Evolutionary conservation across 2,113 vertebrate genomes (phyloP).

Genomic region (Odocoileus hemionus): DNA sequence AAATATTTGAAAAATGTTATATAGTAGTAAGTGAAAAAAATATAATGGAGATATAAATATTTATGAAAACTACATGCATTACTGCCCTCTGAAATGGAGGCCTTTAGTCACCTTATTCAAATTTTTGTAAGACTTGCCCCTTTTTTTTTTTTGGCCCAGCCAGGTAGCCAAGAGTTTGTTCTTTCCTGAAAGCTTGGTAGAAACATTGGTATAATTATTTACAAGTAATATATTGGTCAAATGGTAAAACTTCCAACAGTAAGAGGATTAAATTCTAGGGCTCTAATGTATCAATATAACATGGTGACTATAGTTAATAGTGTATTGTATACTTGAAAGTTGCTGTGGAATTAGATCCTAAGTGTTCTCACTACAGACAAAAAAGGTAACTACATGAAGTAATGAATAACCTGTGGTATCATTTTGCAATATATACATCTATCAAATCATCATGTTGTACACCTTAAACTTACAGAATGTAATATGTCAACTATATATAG

Average conservation of each 20-base stretch:
- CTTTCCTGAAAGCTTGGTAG: neutral
- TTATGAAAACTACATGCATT: neutral
- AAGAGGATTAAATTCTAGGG: neutral
- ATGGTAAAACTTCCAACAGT: neutral
- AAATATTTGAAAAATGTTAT: neutral
- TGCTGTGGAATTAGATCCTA: neutral
- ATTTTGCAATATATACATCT: neutral
- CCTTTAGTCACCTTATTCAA: neutral
- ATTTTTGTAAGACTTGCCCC: neutral
- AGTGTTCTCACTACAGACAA: neutral
- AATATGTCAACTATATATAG: neutral
- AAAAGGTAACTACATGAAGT: neutral
- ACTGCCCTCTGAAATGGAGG: neutral
- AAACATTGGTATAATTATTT: neutral
- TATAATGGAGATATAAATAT: neutral
- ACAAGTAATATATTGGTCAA: neutral
- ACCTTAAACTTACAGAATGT: neutral
- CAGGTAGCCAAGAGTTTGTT: neutral
- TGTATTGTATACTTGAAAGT: neutral
- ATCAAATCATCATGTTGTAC: neutral
- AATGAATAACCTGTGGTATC: neutral
- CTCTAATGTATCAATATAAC: neutral
- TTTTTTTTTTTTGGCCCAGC: neutral
- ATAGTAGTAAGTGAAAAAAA: neutral
- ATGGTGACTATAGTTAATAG: neutral